Evolutionary conservation across 2,113 vertebrate genomes (phyloP).

Genomic region (Myocastor coypus): DNA sequence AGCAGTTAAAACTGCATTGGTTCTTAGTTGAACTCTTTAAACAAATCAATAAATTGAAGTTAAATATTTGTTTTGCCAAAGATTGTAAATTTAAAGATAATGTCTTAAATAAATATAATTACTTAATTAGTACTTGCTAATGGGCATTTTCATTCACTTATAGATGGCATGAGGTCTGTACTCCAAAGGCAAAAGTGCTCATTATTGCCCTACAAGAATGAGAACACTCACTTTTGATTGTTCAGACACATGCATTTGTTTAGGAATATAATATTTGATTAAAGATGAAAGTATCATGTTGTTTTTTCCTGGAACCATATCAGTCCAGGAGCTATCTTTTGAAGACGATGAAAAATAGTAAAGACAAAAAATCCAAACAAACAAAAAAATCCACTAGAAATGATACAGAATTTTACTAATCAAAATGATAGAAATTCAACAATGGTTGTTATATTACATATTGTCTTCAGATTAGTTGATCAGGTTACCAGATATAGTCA

Average conservation of each 20-base stretch:
- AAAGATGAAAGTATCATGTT: neutral
- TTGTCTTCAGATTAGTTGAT: no score
- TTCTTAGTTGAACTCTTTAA: slow-evolving; percentile 4
- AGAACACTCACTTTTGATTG: neutral
- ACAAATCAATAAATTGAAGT: neutral
- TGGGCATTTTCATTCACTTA: neutral
- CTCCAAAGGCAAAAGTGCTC: neutral
- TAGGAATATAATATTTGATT: neutral
- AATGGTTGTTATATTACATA: no score
- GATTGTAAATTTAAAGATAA: neutral
- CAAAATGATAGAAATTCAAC: no score
- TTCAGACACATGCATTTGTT: neutral
- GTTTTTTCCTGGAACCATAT: neutral
- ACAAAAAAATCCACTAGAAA: no score
- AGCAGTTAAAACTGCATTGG: neutral
- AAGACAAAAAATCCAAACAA: no score
- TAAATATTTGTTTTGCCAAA: neutral
- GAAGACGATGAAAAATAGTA: no score
- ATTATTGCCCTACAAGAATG: neutral
- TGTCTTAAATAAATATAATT: neutral
- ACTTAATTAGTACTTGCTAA: slow-evolving; percentile 33
- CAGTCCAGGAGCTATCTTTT: neutral
- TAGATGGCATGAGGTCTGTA: slow-evolving; percentile 18
- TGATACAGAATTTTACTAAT: no score
- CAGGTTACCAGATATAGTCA: no score